A percentile compares a stretch with the other conserved stretches of the same genome.
Conservation (phyloP, 2,113 vertebrate species). For the Heterocephalus glaber region DNA sequence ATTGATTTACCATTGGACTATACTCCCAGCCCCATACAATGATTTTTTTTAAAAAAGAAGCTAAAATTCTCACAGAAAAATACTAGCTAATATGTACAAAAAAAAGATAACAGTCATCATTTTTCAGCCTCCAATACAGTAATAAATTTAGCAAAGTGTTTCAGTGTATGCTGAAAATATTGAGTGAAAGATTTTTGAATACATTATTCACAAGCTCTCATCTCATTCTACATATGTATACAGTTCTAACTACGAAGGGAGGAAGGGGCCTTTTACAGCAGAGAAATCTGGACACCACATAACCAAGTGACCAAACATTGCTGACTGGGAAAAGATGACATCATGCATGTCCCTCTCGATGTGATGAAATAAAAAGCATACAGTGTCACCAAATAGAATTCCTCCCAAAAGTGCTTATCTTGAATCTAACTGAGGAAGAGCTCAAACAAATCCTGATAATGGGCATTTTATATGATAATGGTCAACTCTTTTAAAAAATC, state of each 20-base stretch:
- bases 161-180: neutral
- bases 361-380: neutral
- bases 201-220: neutral
- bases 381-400: neutral
- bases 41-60: neutral
- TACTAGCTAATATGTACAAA: neutral
- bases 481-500: conserved; percentile 11
- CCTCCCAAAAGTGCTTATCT: neutral
- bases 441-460: neutral
- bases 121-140: neutral
- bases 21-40: neutral
- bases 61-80: conserved; percentile 25
- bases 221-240: neutral
- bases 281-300: conserved; percentile 3
- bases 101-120: neutral
- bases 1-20: neutral
- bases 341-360: neutral
- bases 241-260: neutral
- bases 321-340: neutral
- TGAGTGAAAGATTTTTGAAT: conserved; percentile 42
- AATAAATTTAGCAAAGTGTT: neutral
- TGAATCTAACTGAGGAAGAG: conserved; percentile 21
- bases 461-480: neutral
- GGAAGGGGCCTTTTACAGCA: neutral
- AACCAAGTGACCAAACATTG: neutral